A percentile compares a stretch with the other conserved stretches of the same genome.
Conservation (phyloP, 2,113 vertebrate species). For the Mirza zaza region DNA sequence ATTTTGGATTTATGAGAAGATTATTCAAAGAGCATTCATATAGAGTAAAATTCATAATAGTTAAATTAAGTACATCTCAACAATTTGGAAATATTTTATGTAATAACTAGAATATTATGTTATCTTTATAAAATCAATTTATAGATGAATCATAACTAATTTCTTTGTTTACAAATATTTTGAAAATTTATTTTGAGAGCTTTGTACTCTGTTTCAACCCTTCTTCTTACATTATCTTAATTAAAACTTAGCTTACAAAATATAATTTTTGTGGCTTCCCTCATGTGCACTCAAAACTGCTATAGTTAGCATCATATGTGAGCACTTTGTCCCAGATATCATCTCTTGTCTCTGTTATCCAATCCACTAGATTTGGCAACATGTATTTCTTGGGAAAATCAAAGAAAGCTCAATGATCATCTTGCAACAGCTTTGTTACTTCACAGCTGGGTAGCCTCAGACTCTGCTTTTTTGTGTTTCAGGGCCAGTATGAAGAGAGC, state of each 20-base stretch:
- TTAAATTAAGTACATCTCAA: not conserved
- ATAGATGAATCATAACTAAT: not conserved
- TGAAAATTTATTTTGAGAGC: not conserved
- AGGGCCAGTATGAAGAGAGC: not conserved
- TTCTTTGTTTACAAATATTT: not conserved
- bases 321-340: not conserved
- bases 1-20: not conserved
- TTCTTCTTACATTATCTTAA: not conserved
- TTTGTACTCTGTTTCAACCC: not conserved
- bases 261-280: not conserved
- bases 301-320: not conserved
- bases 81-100: not conserved
- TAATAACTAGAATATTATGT: not conserved
- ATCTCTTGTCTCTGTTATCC: not conserved
- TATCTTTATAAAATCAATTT: not conserved
- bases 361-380: not conserved
- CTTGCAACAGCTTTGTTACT: not conserved
- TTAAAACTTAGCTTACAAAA: not conserved
- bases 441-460: constrained; percentile 47
- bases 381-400: constrained; percentile 33
- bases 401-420: not conserved
- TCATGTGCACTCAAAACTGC: not conserved
- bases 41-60: not conserved
- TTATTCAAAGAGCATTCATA: not conserved
- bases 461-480: not conserved